These are phyloP conservation scores for Aphis craccivora DNA, from an alignment of 1,140 invertebrate species.

Conservation along the genomic window DNA sequence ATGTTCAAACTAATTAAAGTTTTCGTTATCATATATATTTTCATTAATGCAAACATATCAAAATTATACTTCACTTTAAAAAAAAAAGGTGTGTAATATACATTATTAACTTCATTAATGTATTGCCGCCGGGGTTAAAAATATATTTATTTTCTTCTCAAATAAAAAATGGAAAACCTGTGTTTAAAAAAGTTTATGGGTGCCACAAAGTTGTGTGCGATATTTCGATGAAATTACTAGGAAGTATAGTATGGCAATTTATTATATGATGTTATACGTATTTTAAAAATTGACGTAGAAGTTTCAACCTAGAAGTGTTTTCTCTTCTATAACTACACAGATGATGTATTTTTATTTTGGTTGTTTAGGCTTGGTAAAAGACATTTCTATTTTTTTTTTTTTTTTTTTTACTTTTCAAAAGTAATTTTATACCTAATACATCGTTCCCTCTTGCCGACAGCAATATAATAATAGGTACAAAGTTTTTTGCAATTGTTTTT, in stretches of 20 bases:
- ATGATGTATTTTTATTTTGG: slow-evolving; percentile 39
- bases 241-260: neutral
- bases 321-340: neutral
- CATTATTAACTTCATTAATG: neutral
- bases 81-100: neutral
- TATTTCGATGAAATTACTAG: slow-evolving; percentile 21
- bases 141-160: neutral
- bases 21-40: neutral
- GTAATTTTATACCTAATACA: slow-evolving; percentile 24
- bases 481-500: neutral
- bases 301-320: neutral
- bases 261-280: neutral
- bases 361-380: neutral
- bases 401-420: neutral
- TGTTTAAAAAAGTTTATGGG: slow-evolving; percentile 30
- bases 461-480: neutral
- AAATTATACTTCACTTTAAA: neutral
- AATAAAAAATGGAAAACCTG: neutral
- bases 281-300: slow-evolving; percentile 26
- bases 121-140: neutral
- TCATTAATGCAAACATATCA: neutral
- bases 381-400: neutral
- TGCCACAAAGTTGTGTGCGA: neutral
- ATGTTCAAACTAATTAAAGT: neutral
- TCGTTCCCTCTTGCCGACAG: neutral